Base-by-base conservation (phyloP, 2,797 vertebrate genomes). In the Cottoperca gobio region DNA sequence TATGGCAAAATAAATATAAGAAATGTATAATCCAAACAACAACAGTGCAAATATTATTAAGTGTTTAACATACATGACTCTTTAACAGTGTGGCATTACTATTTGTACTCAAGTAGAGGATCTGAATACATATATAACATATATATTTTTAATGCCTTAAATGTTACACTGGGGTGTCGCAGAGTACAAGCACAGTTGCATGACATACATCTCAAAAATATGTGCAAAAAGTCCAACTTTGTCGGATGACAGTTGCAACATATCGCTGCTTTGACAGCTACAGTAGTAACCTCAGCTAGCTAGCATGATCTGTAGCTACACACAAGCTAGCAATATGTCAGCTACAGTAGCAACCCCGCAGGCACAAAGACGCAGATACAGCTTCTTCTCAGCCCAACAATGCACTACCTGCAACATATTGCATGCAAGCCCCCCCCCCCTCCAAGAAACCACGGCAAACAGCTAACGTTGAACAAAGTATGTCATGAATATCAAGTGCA, bases 321-420 rank as follows among this genome's bases (percentile, higher is more conserved):
- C 2, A 70, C 63, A 9, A 70, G 74, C 83, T 84, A 90, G 74
- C 86, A 74, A 37, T 67, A 74, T 82, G 85, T 86, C 86, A 87
- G 84, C 84, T 87, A 33, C 31, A 33, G 31, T 33, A 90, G 82
- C 85, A 89, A 70, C 79, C 82, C 84, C 87, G 82, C 86, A 90
- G 84, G 78, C 89, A 90, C 86, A 90, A 87, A 89, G 78, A 89
- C 89, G 85, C 87, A 84, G 87, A 77, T 65, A 13, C 70, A 50
- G 79, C 80, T 74, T 31, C 46, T 50, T 1, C 72, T 43, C 61
- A n/a, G 49, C 37, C 68, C 31, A 8, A 52, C 1, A 23, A 53
- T 4, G 49, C 35, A 52, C 17, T 42, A 9, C 4, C 24, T 3
- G 14, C 21, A n/a, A 14, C 8, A 8, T 0, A 4, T 1, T n/a